Evolutionary conservation across 2,888 invertebrate species (phyloP), one percentile per base, ranked within the genome.

Genomic region (Xestia rhomboidea): DNA sequence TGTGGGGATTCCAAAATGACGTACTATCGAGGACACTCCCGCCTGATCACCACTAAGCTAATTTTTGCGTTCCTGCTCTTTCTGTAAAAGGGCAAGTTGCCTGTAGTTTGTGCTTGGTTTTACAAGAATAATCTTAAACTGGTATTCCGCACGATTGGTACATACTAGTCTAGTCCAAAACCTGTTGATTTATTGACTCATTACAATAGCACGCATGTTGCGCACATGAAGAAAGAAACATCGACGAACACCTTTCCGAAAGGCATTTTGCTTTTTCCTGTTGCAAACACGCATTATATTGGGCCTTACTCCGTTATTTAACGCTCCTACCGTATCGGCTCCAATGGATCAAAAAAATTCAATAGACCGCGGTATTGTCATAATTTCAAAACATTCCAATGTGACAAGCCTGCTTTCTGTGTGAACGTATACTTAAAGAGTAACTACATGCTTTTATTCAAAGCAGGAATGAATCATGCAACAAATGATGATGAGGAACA

Each of bases 381-480:
- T 21, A 70, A 71, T 84, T 46, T 79, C 18, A 62, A 72, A 84
- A 68, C 73, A 70, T 67, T 49, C 73, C 46, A n/a, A n/a, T 49
- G 34, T 54, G 46, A 54, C 46, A 34, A 62, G 24, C 67, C 30
- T 57, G 66, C 66, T 67, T 79, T 79, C 46, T 62, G 80, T 78
- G 34, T 68, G 49, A 78, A 41, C 27, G 13, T 69, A 41, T 60
- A 62, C 60, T 24, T 73, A 62, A 73, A 71, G 44, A 38, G 27
- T 51, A 70, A 74, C 44, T 18, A 66, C 66, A 21, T 73, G n/a
- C 73, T 46, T 66, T 24, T 72, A 74, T 79, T 84, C 51, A 75
- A 86, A 84, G 79, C 73, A 86, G 71, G 60, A 73, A 86, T 93
- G 93, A 92, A 83, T 94, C 93, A 94, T 83, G 68, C 86, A 74